Conservation (phyloP, 2,888 invertebrate species). For the Colostygia pectinataria region DNA sequence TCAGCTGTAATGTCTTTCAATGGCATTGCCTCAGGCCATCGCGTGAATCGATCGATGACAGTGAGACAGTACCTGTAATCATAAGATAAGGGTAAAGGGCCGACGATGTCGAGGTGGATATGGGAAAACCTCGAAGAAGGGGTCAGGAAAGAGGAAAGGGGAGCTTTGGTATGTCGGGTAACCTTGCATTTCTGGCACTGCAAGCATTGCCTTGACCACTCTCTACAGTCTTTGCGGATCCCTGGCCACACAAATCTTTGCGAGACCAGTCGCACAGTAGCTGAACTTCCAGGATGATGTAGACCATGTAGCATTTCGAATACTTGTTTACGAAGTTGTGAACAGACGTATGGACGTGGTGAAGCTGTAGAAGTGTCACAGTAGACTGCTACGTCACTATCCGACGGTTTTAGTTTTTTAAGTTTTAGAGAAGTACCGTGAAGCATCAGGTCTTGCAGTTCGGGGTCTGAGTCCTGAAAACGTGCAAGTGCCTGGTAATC, state of each 20-base stretch:
- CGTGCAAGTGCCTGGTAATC: neutral
- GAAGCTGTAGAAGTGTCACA: neutral
- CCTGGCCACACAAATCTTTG: neutral
- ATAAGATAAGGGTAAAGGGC: neutral
- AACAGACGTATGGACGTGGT: neutral
- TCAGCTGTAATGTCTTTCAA: neutral
- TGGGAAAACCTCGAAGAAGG: neutral
- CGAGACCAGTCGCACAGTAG: neutral
- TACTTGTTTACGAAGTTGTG: neutral
- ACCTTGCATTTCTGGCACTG: neutral
- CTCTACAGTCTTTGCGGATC: neutral
- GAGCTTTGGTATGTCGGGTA: neutral
- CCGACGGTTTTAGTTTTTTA: neutral
- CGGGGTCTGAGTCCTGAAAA: neutral
- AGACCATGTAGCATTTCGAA: neutral
- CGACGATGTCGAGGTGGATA: neutral
- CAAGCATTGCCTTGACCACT: neutral
- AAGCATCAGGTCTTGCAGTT: neutral
- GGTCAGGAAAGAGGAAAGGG: neutral
- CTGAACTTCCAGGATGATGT: neutral
- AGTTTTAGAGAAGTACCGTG: neutral
- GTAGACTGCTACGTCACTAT: neutral
- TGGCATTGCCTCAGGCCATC: neutral
- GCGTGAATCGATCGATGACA: neutral
- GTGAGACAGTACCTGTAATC: constrained; percentile 1